Base-by-base conservation (phyloP, 2,888 invertebrate species). In the Stenurella melanura region DNA sequence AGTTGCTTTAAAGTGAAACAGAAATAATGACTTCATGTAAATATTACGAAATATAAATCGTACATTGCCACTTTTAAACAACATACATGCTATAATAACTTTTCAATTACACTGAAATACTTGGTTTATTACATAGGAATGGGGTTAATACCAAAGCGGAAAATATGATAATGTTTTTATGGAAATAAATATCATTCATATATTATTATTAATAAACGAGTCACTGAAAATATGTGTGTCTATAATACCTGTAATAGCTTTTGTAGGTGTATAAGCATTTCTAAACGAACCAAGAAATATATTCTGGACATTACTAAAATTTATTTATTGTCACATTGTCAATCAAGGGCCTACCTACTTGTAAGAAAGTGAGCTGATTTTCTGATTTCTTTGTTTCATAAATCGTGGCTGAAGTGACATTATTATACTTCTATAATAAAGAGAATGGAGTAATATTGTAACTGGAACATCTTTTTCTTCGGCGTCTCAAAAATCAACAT, bases 191-290 rank as follows among this genome's bases (percentile, higher is more conserved):
- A 42, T 17, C 42, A 60, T 19, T 60, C 60, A 21, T 42, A 61
- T 70, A 58, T 30, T 57, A 21, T 70, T 60, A 50, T 60, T 70
- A 70, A 58, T 60, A 70, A 70, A 60, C 42, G 9, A 60, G 70
- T 42, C 58, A 38, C 50, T 70, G 60, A 60, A 60, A 70, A 70
- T 50, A 11, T 42, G 18, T 64, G 60, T 70, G 38, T 50, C 21
- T 38, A 38, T 70, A 42, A 19, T 26, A 21, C n/a, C n/a, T 60
- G 42, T 60, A 70, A 60, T 60, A 21, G 58, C 42, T 12, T 12
- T 60, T 42, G 70, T 70, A 50, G 70, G 70, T 60, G 70, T 70
- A 60, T 60, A 38, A 70, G 60, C 58, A 60, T 70, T 70, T 60
- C 70, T 58, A 70, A 70, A 60, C 19, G 34, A 58, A 34, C 18